Conservation (phyloP, 2,113 vertebrate species). For the Phalacrocorax carbo region DNA sequence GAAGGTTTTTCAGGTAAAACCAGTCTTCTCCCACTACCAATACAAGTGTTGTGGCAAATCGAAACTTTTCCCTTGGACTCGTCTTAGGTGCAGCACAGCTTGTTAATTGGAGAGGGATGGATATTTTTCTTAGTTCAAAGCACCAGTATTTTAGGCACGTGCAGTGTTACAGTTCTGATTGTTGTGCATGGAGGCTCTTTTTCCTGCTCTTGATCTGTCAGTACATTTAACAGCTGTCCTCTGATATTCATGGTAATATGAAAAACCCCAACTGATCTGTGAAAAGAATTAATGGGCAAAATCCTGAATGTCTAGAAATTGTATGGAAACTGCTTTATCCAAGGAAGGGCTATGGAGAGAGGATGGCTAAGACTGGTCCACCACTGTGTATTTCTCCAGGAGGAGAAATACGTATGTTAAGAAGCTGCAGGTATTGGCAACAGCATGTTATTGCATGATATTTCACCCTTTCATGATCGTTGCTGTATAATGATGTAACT, state of each 20-base stretch:
- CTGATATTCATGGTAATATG: neutral
- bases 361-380: neutral
- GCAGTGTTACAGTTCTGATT: neutral
- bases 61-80: neutral
- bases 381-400: neutral
- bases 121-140: neutral
- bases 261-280: neutral
- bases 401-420: neutral
- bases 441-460: neutral
- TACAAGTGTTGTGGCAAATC: neutral
- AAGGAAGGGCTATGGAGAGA: neutral
- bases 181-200: neutral
- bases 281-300: neutral
- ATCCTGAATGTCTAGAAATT: neutral
- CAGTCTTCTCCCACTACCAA: neutral
- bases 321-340: neutral
- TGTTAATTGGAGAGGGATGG: neutral
- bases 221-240: neutral
- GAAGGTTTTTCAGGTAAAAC: slow-evolving; percentile 54
- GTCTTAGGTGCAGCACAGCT: neutral
- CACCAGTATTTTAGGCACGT: neutral
- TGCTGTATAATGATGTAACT: neutral
- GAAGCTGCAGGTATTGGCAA: neutral
- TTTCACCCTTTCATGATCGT: neutral
- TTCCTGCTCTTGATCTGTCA: neutral